phyloP scores from a whole-genome alignment of 92 coral and sea anemone genomes.

The Phymanthus crucifer region DNA sequence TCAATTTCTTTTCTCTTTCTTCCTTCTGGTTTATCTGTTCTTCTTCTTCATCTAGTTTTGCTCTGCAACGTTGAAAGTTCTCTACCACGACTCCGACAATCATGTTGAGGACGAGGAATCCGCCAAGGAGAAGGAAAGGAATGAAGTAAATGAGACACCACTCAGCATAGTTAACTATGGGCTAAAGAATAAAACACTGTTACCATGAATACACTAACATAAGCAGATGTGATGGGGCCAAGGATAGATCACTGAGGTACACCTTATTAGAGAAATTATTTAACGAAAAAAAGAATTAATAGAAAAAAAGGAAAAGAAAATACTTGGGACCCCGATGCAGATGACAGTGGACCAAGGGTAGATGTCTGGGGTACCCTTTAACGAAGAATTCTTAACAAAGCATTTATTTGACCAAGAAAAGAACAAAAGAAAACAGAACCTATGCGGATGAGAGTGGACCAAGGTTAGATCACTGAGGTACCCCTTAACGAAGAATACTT shows the following conservation, averaged over 20 bases:
- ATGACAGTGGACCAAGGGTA: background rate
- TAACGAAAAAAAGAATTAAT: too few relatives aligned
- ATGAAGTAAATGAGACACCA: constrained; percentile 92
- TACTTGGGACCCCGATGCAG: too few relatives aligned
- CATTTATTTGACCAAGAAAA: background rate
- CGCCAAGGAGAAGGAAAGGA: constrained; percentile 89
- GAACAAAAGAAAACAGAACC: background rate
- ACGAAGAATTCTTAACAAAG: background rate
- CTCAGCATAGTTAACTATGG: constrained; percentile 73
- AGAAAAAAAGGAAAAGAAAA: too few relatives aligned
- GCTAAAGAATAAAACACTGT: constrained; percentile 47
- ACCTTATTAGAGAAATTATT: background rate
- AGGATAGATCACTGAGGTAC: background rate
- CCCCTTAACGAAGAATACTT: background rate
- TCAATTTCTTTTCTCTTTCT: constrained; percentile 30
- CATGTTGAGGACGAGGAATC: constrained; percentile 95
- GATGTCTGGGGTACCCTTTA: background rate
- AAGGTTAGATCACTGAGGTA: background rate
- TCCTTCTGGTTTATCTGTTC: constrained; percentile 47
- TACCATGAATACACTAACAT: background rate
- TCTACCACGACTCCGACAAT: constrained; percentile 96
- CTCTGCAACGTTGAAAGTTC: constrained; percentile 93
- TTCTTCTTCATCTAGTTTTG: constrained; percentile 79
- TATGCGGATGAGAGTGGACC: background rate
- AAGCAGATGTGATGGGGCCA: background rate